phyloP scores from a whole-genome alignment of 2,113 vertebrate genomes.

The Chaenogobius annularis region DNA sequence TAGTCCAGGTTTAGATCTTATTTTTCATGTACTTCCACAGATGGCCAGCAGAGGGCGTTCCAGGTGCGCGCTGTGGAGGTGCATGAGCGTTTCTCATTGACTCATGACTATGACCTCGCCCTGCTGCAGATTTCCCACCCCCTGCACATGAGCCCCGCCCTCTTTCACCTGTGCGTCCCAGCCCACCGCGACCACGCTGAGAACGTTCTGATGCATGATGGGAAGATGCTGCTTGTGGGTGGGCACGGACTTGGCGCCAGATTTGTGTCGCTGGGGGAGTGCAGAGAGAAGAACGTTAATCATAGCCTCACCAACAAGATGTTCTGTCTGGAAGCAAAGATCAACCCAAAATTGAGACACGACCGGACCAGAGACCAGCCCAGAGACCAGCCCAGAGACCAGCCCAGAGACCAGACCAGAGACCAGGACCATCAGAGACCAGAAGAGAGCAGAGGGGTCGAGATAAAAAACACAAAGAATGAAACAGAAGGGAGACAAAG shows the following conservation, averaged over 20 bases:
- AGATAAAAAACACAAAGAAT: background rate
- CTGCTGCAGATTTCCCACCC: slow-evolving; percentile 73
- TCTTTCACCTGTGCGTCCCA: slow-evolving; percentile 82
- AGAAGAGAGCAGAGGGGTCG: background rate
- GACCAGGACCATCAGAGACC: background rate
- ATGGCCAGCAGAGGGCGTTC: background rate
- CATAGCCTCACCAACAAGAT: slow-evolving; percentile 82
- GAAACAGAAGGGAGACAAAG: background rate
- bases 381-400: background rate
- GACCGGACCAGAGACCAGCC: background rate
- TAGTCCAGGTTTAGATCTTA: background rate
- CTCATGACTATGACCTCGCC: slow-evolving; percentile 78
- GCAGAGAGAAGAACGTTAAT: slow-evolving; percentile 68
- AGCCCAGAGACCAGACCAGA: background rate
- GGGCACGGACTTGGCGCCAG: slow-evolving; percentile 28
- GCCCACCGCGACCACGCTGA: slow-evolving; percentile 85
- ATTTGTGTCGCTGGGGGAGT: slow-evolving; percentile 73
- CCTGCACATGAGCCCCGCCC: slow-evolving; percentile 54
- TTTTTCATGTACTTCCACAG: slow-evolving; percentile 23
- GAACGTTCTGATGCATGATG: slow-evolving; percentile 78
- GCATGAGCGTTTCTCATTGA: slow-evolving; percentile 70
- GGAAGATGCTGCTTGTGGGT: slow-evolving; percentile 61
- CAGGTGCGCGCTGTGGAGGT: slow-evolving; percentile 49
- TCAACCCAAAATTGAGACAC: background rate
- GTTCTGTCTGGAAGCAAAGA: slow-evolving; percentile 78